These are phyloP conservation scores for Pyrrhia umbra DNA, from an alignment of 2,888 invertebrate species.

Conservation along the genomic window DNA sequence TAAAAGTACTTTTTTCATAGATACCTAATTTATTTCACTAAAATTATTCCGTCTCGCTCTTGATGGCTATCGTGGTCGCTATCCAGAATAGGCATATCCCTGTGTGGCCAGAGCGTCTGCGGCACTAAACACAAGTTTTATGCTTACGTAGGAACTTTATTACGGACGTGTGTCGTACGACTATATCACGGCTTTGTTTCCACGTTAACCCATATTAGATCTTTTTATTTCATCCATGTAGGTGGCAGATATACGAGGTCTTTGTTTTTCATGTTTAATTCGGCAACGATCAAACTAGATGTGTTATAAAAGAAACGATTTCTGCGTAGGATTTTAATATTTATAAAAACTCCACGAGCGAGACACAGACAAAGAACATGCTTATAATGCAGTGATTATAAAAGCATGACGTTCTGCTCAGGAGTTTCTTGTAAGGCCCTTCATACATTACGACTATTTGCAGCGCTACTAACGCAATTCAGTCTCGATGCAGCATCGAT, in stretches of 20 bases:
- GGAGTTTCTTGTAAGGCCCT: no score
- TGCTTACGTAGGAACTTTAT: conserved; percentile 32
- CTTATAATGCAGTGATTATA: neutral
- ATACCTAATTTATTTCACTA: neutral
- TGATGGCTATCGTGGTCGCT: neutral
- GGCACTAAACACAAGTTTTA: conserved; percentile 43
- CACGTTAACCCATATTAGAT: conserved; percentile 45
- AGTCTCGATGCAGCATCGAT: no score
- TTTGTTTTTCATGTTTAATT: conserved; percentile 33
- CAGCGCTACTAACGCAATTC: no score
- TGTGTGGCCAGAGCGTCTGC: conserved; percentile 46
- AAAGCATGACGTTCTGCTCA: no score
- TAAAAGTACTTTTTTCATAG: no score
- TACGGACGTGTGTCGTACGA: conserved; percentile 39
- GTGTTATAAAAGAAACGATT: no score
- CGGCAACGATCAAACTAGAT: conserved; percentile 27
- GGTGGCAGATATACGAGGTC: conserved; percentile 24
- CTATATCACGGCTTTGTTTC: conserved; percentile 49
- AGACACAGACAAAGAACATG: neutral
- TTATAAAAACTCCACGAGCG: neutral
- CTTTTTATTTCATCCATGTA: conserved; percentile 39
- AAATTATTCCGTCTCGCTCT: neutral
- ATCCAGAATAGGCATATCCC: conserved; percentile 23
- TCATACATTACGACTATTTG: no score
- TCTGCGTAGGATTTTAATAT: neutral